phyloP scores from a whole-genome alignment of 2,113 vertebrate genomes.

The Entelurus aequoreus region DNA sequence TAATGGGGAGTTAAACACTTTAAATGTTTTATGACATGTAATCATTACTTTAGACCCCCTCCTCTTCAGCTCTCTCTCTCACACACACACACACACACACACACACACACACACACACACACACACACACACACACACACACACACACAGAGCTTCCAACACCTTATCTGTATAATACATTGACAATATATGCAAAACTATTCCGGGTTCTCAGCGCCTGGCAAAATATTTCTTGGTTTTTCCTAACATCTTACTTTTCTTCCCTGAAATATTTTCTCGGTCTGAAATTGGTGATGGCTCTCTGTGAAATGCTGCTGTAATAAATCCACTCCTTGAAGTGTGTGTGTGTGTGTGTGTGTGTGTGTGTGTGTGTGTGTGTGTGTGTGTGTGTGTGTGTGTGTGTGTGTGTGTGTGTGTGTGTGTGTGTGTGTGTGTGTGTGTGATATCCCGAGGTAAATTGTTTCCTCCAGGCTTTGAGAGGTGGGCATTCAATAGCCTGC shows the following conservation, averaged over 20 bases:
- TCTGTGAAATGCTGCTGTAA: constrained; percentile 68
- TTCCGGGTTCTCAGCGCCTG: constrained; percentile 13
- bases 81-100: constrained; percentile 27
- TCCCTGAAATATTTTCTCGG: constrained; percentile 43
- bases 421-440: constrained; percentile 19
- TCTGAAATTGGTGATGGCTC: constrained; percentile 58
- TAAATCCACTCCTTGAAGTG: constrained; percentile 63
- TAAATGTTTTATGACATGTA: constrained; percentile 61
- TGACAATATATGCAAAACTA: constrained; percentile 38
- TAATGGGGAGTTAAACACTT: constrained; percentile 62
- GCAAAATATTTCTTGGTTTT: constrained; percentile 30
- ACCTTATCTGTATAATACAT: constrained; percentile 17
- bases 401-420: constrained; percentile 26
- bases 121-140: constrained; percentile 18
- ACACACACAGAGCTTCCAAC: constrained; percentile 21
- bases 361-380: constrained; percentile 26
- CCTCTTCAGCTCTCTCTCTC: constrained; percentile 15
- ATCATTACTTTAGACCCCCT: constrained; percentile 55
- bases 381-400: constrained; percentile 21
- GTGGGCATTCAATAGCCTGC: constrained; percentile 78
- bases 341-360: constrained; percentile 22
- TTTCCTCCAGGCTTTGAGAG: constrained; percentile 76
- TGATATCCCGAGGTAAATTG: constrained; percentile 69
- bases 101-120: constrained; percentile 15
- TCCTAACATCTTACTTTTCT: constrained; percentile 40